Evolutionary conservation across 2,113 vertebrate genomes (phyloP), one percentile per base, ranked within the genome.

Genomic region (Arenaria interpres): DNA sequence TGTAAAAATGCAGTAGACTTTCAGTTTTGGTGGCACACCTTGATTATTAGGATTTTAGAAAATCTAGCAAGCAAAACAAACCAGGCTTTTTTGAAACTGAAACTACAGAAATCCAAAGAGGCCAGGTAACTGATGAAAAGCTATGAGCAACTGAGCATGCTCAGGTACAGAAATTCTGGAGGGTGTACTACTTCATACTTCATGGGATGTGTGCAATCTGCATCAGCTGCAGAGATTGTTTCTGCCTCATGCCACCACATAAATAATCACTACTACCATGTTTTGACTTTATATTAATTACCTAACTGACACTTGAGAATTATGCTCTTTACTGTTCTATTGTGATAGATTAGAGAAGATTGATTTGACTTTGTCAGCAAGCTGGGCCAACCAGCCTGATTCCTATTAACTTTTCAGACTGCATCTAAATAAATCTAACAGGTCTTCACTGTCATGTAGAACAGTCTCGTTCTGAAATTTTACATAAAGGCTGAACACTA

Each of bases 391-490:
- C 21, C 72, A 85, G 68, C 43, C 77, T 74, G 60, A 90, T 94
- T 94, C 72, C 64, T 88, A 74, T 74, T 90, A 91, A 89, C 88
- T 95, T 96, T 93, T 91, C 86, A 95, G 88, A 75, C 12, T 75
- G 62, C 48, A 75, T 86, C 67, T 90, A 96, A 94, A 93, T 91
- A 97, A 93, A 93, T 87, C 82, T 91, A 91, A 78, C 41, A 72
- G 78, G 73, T 85, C 86, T 94, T 90, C 76, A 57, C 69, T 84
- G 78, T 50, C 68, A 63, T 19, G 25, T 85, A 89, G 71, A 93
- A 88, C 83, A 95, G 85, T 81, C 64, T 84, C 33, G 24, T 92
- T 73, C 87, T 91, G 76, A 90, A 93, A 82, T 83, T 67, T 91
- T 90, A 88, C 54, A 79, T 57, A 67, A 96, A 93, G n/a, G 64